phyloP scores from a whole-genome alignment of 2,113 vertebrate genomes.

The Saimiri boliviensis region DNA sequence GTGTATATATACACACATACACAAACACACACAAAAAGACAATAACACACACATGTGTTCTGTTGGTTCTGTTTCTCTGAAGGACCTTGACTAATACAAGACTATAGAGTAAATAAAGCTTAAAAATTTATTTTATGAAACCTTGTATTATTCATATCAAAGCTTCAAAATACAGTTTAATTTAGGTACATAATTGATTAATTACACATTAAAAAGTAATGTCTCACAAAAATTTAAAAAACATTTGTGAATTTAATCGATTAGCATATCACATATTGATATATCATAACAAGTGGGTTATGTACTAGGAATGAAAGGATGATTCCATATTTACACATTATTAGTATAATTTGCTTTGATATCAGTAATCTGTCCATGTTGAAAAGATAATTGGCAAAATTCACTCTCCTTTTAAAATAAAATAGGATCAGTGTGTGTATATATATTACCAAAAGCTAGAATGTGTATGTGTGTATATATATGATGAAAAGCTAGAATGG shows the following conservation, averaged over 20 bases:
- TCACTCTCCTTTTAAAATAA: background rate
- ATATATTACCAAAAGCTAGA: too few species aligned
- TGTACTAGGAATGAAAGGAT: background rate
- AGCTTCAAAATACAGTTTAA: background rate
- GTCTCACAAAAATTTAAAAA: background rate
- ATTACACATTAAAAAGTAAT: background rate
- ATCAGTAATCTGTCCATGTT: background rate
- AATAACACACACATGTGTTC: too few species aligned
- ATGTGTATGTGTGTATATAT: too few species aligned
- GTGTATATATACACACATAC: too few species aligned
- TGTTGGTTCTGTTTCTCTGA: background rate
- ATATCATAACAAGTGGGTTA: background rate
- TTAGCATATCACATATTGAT: background rate
- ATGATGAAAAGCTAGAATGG: background rate
- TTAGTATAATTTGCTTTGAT: background rate
- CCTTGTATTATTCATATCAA: background rate
- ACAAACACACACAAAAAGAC: too few species aligned
- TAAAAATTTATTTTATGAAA: background rate
- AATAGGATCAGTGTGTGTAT: background rate
- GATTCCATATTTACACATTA: background rate
- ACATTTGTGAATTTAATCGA: background rate
- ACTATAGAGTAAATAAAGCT: background rate
- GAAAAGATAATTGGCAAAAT: background rate
- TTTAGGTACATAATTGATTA: background rate
- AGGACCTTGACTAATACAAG: background rate